phyloP scores from a whole-genome alignment of 2,113 vertebrate species.

The Nanorana parkeri region DNA sequence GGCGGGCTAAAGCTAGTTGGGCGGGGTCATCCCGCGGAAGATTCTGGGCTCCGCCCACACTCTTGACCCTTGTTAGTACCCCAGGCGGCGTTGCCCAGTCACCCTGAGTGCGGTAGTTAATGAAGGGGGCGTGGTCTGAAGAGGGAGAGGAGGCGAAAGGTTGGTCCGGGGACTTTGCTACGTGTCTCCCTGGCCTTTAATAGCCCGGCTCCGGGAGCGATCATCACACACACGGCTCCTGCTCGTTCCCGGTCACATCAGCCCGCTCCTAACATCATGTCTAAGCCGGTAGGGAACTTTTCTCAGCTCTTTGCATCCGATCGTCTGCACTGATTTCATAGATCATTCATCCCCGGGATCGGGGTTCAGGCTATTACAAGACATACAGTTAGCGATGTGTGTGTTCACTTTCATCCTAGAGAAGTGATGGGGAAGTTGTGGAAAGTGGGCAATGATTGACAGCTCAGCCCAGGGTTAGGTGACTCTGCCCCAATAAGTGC shows the following conservation, averaged over 20 bases:
- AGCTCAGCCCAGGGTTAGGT: not conserved
- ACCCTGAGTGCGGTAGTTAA: conserved; percentile 6
- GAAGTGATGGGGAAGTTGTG: not conserved
- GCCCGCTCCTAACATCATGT: conserved; percentile 31
- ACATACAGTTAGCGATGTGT: too few species aligned
- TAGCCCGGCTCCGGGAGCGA: not conserved
- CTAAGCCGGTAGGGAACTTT: conserved; percentile 37
- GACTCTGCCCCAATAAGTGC: not conserved
- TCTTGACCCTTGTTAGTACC: not conserved
- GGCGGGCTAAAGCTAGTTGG: too few species aligned
- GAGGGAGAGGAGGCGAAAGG: conserved; percentile 25
- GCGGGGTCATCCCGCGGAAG: too few species aligned
- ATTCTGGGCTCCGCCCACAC: not conserved
- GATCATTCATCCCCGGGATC: not conserved
- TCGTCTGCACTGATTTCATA: not conserved
- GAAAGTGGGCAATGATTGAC: not conserved
- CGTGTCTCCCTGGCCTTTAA: conserved; percentile 50
- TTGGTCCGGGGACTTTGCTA: conserved; percentile 49
- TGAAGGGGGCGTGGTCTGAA: not conserved
- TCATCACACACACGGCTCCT: not conserved
- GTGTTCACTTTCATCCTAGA: too few species aligned
- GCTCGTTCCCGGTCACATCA: not conserved
- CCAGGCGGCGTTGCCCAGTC: not conserved
- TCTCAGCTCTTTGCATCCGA: not conserved
- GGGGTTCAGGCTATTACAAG: not conserved